phyloP scores from a whole-genome alignment of 2,888 invertebrate species.

The Himalopsyche tibetana region DNA sequence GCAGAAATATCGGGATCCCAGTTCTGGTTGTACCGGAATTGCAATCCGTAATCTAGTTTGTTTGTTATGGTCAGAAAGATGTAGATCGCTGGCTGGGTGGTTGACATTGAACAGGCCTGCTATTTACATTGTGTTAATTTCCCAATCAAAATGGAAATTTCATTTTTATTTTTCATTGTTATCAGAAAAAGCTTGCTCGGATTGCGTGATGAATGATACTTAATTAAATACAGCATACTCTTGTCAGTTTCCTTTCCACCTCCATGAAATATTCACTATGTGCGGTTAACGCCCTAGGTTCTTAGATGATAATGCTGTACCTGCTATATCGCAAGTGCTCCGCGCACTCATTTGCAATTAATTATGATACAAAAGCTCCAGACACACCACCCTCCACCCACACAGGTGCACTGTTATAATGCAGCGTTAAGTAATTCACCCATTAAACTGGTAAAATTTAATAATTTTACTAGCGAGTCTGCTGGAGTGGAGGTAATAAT shows the following conservation, averaged over 20 bases:
- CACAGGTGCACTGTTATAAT: slow-evolving; percentile 18
- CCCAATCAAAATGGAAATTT: no score
- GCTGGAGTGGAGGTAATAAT: neutral
- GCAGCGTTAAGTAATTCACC: neutral
- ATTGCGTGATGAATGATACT: no score
- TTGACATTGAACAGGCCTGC: no score
- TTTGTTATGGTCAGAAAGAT: no score
- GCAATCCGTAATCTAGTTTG: no score
- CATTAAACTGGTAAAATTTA: slow-evolving; percentile 26
- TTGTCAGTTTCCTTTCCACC: neutral
- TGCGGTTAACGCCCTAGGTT: slow-evolving; percentile 27
- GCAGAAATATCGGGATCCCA: no score
- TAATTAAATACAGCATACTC: no score
- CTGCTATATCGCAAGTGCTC: slow-evolving; percentile 18
- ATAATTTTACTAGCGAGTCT: neutral
- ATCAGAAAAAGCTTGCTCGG: no score
- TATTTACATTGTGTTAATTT: no score
- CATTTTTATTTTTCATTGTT: no score
- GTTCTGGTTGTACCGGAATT: no score
- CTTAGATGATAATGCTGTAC: neutral
- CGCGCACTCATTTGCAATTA: neutral
- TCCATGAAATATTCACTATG: neutral
- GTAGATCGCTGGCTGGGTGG: no score
- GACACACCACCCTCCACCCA: neutral
- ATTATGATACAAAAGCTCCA: slow-evolving; percentile 29